phyloP scores from a whole-genome alignment of 2,113 vertebrate genomes.

The Cnemophilus loriae region DNA sequence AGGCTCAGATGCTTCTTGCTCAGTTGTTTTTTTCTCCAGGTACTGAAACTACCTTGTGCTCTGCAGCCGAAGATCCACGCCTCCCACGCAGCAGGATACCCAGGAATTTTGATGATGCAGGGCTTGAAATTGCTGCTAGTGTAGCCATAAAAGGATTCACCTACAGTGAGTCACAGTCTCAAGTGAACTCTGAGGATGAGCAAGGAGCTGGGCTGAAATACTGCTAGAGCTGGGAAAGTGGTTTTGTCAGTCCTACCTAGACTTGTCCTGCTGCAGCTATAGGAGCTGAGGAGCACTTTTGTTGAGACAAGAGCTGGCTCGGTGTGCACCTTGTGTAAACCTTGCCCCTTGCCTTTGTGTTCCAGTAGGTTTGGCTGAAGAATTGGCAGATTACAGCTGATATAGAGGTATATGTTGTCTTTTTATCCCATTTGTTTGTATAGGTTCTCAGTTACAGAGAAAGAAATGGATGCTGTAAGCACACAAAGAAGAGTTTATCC shows the following conservation, averaged over 20 bases:
- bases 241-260: background rate
- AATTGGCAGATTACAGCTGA: background rate
- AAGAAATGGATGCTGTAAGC: slow-evolving; percentile 5
- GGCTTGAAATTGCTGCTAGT: background rate
- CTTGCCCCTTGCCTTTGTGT: background rate
- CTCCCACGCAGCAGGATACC: background rate
- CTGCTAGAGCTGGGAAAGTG: rapidly evolving
- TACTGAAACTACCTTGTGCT: background rate
- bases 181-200: background rate
- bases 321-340: background rate
- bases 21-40: background rate
- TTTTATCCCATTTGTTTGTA: background rate
- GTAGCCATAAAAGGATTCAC: background rate
- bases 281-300: background rate
- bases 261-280: background rate
- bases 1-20: background rate
- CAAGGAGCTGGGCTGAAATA: background rate
- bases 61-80: background rate
- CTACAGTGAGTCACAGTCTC: background rate
- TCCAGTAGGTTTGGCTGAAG: background rate
- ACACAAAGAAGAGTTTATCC: slow-evolving; percentile 9
- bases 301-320: background rate
- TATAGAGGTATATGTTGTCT: background rate
- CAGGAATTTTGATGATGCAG: background rate
- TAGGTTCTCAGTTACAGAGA: slow-evolving; percentile 36